Base-by-base conservation (phyloP, 2,113 vertebrate genomes). In the Pseudolaguvia tuberculata region DNA sequence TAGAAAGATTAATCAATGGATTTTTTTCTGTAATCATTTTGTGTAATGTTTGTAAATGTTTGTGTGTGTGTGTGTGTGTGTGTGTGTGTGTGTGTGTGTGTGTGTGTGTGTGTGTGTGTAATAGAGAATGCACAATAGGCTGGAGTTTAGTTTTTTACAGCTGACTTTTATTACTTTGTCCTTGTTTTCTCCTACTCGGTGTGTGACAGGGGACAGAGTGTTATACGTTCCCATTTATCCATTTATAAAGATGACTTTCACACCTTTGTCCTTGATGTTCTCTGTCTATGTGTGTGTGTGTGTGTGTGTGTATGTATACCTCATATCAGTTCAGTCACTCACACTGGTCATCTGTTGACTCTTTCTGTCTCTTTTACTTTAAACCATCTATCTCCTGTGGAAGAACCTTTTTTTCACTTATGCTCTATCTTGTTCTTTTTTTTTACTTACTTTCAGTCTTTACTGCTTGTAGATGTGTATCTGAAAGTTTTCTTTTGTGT, bases 101-200 rank as follows among this genome's bases (percentile, higher is more conserved):
- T 35, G 31, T 35, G 31, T 35, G 31, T 29, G 31, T 66, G 39
- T 66, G 50, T 50, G 66, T 65, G 72, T 39, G 31, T 63, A 35
- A 21, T 11, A 31, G 47, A 48, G 4, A 63, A 63, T 21, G 20
- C 20, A 63, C 2, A 18, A 45, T 45, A 23, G 1, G n/a, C 39
- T 15, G 7, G 23, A 48, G 42, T 27, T 66, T 66, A 66, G 13
- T 18, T 27, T 66, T 42, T 20, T 27, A 27, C 42, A 18, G 8
- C 7, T 66, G 42, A 48, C 62, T 27, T 66, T 66, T 23, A 27
- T 66, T 66, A 47, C 62, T 48, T 48, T 66, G 62, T 66, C 62
- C 61, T 63, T 63, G 39, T 63, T 63, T 11, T 39, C 25, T 53
- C 21, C 51, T 18, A 21, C n/a, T 17, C 62, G 25, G 42, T 48